These are phyloP conservation scores for Vultur gryphus DNA, from an alignment of 2,797 vertebrate species.

Conservation along the genomic window DNA sequence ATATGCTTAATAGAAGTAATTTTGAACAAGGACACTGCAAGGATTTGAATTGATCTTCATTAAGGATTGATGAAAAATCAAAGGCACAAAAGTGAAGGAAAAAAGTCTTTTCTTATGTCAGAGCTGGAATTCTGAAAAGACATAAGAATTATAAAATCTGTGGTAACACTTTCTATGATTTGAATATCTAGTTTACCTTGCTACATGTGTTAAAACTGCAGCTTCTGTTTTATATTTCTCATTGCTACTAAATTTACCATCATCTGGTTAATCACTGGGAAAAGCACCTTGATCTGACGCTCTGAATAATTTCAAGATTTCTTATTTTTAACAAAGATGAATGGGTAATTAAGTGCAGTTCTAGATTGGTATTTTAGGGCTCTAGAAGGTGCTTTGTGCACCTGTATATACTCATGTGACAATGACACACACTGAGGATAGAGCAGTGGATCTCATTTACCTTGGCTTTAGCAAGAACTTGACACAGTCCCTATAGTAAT, in stretches of 20 bases:
- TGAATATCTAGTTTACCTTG: not conserved
- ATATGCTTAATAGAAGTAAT: not conserved
- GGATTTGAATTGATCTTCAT: not conserved
- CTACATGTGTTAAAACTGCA: not conserved
- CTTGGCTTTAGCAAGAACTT: not conserved
- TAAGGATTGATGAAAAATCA: not conserved
- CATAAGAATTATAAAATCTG: not conserved
- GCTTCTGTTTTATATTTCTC: not conserved
- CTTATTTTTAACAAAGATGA: not conserved
- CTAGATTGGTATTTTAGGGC: not conserved
- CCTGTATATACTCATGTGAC: not conserved
- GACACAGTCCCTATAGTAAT: not conserved
- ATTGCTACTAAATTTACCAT: not conserved
- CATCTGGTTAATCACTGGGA: not conserved
- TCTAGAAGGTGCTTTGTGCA: not conserved
- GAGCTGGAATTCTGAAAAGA: not conserved
- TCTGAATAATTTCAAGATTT: not conserved
- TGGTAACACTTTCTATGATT: not conserved
- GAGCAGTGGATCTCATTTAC: not conserved
- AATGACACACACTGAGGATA: not conserved
- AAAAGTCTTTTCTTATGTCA: not conserved
- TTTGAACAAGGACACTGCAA: not conserved
- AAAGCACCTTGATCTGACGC: not conserved
- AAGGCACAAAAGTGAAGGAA: not conserved
- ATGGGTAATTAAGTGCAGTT: not conserved